Conservation (phyloP, 2,797 vertebrate species). For the Lacerta bilineata region DNA sequence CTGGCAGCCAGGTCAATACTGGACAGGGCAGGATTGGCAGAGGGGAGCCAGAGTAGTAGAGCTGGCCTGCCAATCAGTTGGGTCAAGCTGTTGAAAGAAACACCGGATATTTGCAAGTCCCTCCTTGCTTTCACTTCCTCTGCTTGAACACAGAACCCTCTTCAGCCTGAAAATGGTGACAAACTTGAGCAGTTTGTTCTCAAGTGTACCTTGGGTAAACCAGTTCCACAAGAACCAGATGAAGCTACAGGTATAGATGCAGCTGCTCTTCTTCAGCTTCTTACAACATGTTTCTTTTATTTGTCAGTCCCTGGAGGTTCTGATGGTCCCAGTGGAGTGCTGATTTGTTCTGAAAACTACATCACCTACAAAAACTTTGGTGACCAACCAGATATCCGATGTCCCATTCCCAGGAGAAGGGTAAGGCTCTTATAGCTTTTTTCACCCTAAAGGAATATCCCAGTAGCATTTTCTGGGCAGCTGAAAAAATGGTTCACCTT, state of each 20-base stretch:
- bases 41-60: not conserved
- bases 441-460: not conserved
- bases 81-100: not conserved
- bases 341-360: slow-evolving; percentile 99
- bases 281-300: slow-evolving; percentile 24
- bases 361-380: slow-evolving; percentile 99
- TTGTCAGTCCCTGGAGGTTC: slow-evolving; percentile 94
- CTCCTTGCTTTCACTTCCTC: too few species aligned
- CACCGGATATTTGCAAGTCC: not conserved
- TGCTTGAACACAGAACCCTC: not conserved
- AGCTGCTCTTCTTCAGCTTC: not conserved
- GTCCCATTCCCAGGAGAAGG: slow-evolving; percentile 96
- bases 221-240: not conserved
- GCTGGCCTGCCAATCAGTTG: not conserved
- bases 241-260: not conserved
- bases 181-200: not conserved
- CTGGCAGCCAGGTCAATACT: too few species aligned
- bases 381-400: slow-evolving; percentile 98
- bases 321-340: slow-evolving; percentile 96
- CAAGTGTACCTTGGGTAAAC: not conserved
- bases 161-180: not conserved
- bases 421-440: slow-evolving; percentile 80
- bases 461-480: slow-evolving; percentile 1
- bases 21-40: not conserved
- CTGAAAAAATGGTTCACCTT: not conserved